phyloP scores from a whole-genome alignment of 2,113 vertebrate species.

The Oriolus oriolus region DNA sequence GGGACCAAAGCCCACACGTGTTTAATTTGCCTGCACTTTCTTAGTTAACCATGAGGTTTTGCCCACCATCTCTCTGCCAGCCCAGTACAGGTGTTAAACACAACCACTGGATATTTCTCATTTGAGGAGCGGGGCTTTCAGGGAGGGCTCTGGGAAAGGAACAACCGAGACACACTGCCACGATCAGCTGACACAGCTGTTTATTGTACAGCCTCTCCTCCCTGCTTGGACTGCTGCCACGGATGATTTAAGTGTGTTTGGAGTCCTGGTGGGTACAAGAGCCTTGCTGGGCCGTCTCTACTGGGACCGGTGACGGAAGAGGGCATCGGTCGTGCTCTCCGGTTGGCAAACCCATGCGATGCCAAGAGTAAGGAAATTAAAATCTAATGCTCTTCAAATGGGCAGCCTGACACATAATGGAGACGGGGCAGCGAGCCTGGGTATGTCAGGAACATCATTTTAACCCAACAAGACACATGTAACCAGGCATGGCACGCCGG shows the following conservation, averaged over 20 bases:
- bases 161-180: neutral
- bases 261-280: constrained; percentile 12
- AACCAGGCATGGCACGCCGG: constrained; percentile 49
- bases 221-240: neutral
- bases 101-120: neutral
- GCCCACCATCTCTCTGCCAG: neutral
- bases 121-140: neutral
- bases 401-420: constrained; percentile 30
- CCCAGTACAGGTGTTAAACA: neutral
- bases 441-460: constrained; percentile 58
- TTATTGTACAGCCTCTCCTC: constrained; percentile 1
- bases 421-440: constrained; percentile 45
- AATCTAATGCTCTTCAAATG: constrained; percentile 45
- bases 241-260: constrained; percentile 17
- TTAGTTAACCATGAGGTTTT: neutral
- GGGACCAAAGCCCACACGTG: neutral
- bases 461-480: constrained; percentile 69
- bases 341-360: neutral
- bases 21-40: neutral
- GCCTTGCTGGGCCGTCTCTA: neutral
- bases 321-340: neutral
- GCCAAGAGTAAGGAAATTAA: constrained; percentile 44
- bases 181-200: constrained; percentile 3
- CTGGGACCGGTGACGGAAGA: neutral
- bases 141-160: neutral